Conservation (phyloP, 2,113 vertebrate species). For the Anoura caudifer region DNA sequence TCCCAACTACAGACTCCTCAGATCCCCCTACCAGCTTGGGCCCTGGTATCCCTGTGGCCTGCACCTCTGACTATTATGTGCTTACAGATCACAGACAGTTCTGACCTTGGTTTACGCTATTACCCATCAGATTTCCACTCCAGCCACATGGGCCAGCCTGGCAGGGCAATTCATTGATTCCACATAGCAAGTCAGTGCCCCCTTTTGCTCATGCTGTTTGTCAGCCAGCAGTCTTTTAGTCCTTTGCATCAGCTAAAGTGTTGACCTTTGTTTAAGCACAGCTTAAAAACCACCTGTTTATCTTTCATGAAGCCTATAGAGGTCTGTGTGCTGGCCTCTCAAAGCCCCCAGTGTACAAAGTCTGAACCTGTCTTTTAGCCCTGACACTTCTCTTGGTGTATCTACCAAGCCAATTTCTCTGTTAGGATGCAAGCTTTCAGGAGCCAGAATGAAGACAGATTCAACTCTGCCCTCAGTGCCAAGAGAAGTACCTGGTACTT, state of each 20-base stretch:
- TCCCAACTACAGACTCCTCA: background rate
- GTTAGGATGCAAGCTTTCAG: background rate
- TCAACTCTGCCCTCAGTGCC: background rate
- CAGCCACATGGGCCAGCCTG: background rate
- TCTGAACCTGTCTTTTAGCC: background rate
- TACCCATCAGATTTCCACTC: background rate
- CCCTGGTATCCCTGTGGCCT: background rate
- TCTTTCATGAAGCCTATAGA: background rate
- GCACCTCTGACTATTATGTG: background rate
- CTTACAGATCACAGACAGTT: background rate
- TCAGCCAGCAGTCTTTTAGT: background rate
- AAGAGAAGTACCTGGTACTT: background rate
- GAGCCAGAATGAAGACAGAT: background rate
- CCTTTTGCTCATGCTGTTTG: background rate
- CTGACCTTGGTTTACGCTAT: background rate
- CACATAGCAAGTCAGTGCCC: background rate
- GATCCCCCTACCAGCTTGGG: background rate
- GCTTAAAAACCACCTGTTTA: background rate
- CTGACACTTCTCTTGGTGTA: background rate
- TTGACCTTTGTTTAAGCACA: constrained; percentile 24
- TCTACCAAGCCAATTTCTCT: background rate
- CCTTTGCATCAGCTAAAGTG: background rate
- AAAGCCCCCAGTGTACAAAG: background rate
- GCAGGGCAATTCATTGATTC: background rate
- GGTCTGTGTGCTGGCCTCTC: background rate